Percentiles rank a stretch among this genome's conserved stretches.
Evolutionary conservation across 2,113 vertebrate species (phyloP).

Genomic region (Nerophis lumbriciformis): DNA sequence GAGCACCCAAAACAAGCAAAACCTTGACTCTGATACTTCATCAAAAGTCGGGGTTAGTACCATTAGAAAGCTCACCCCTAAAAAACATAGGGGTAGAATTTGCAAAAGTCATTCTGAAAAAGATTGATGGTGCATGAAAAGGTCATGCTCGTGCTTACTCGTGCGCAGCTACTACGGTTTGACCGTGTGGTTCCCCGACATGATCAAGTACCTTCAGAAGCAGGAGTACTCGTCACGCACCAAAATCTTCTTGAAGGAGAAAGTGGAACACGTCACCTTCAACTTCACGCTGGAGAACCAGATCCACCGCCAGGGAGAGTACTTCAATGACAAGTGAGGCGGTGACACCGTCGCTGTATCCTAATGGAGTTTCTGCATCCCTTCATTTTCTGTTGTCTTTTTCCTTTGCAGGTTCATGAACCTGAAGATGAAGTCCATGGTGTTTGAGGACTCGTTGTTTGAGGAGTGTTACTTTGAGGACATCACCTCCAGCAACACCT

Average conservation of each 20-base stretch:
- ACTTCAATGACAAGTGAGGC: constrained; percentile 93
- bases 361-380: background rate
- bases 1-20: too few relatives aligned
- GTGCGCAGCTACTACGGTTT: constrained; percentile 86
- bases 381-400: background rate
- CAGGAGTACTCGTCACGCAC: constrained; percentile 87
- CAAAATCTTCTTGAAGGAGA: constrained; percentile 85
- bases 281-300: constrained; percentile 99
- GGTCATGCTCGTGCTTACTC: too few relatives aligned
- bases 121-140: too few relatives aligned
- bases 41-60: too few relatives aligned
- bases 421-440: constrained; percentile 90
- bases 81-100: too few relatives aligned
- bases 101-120: too few relatives aligned
- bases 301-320: constrained; percentile 89
- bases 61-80: too few relatives aligned
- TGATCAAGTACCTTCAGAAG: constrained; percentile 95
- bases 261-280: constrained; percentile 89
- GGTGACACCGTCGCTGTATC: background rate
- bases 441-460: constrained; percentile 91
- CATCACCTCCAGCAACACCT: constrained; percentile 94
- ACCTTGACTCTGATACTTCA: too few relatives aligned
- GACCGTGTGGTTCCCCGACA: constrained; percentile 97
- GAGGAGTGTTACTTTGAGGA: constrained; percentile 97
- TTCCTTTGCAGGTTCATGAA: constrained; percentile 80